Percentiles rank a stretch among this genome's conserved stretches.
phyloP scores from a whole-genome alignment of 2,888 invertebrate species.

The Anarsia innoxiella region DNA sequence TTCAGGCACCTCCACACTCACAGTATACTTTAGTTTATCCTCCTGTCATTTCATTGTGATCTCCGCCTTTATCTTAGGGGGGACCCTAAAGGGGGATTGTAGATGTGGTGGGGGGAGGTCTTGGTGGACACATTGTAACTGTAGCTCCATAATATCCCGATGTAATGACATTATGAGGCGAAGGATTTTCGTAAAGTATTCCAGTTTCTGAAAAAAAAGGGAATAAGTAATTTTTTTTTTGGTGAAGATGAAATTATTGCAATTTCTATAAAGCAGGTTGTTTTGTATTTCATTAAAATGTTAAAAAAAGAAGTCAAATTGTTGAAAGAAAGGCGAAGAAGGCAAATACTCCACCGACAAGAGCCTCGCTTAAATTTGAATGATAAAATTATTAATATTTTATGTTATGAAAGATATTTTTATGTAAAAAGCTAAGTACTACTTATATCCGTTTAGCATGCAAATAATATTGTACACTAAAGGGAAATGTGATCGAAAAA shows the following conservation, averaged over 20 bases:
- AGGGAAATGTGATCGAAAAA: constrained; percentile 51
- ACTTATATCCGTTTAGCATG: constrained; percentile 46
- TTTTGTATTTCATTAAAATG: no score
- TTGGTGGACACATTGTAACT: constrained; percentile 41
- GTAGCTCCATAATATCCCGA: constrained; percentile 59
- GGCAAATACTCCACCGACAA: no score
- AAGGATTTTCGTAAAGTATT: constrained; percentile 63
- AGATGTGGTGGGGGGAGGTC: constrained; percentile 25
- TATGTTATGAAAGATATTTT: no score
- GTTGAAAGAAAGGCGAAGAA: no score
- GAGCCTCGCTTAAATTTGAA: no score
- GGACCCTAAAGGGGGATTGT: constrained; percentile 33
- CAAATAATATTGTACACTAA: constrained; percentile 70
- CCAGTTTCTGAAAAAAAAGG: constrained; percentile 48
- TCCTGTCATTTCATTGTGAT: constrained; percentile 59
- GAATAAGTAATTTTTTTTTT: no score
- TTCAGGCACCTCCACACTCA: constrained; percentile 32
- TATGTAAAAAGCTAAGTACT: no score
- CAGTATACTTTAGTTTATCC: constrained; percentile 29
- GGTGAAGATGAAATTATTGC: no score
- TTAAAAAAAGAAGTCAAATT: constrained; percentile 3
- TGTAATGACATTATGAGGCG: constrained; percentile 64
- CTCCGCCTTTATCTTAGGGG: constrained; percentile 52
- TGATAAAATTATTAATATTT: no score
- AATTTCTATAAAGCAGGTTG: no score